Evolutionary conservation across 2,888 invertebrate species (phyloP).

Genomic region (Eupithecia subumbrata): DNA sequence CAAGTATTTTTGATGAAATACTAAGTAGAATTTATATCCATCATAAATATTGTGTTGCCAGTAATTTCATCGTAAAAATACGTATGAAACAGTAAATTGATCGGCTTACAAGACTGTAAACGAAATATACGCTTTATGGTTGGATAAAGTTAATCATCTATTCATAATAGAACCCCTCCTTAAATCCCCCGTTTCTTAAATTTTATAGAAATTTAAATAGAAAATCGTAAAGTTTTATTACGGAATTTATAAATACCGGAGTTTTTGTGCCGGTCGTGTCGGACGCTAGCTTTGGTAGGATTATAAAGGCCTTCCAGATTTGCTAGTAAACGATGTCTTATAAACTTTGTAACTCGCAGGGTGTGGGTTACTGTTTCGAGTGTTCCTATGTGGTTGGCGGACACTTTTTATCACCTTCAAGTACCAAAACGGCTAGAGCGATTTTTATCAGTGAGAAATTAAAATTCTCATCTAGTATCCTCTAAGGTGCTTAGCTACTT

Average conservation of each 20-base stretch:
- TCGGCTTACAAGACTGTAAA: slow-evolving; percentile 50
- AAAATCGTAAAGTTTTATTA: slow-evolving; percentile 71
- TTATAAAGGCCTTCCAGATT: slow-evolving; percentile 51
- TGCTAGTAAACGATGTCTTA: background rate
- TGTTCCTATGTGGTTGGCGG: too few relatives aligned
- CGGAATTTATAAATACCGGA: slow-evolving; percentile 43
- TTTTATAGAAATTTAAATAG: slow-evolving; percentile 67
- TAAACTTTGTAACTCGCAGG: background rate
- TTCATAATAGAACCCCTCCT: slow-evolving; percentile 52
- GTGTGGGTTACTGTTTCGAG: too few relatives aligned
- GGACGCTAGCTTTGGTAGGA: slow-evolving; percentile 55
- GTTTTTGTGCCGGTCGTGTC: slow-evolving; percentile 58
- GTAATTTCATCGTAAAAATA: slow-evolving; percentile 47
- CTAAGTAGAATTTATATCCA: slow-evolving; percentile 44
- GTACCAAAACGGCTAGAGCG: too few relatives aligned
- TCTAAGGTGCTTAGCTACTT: too few relatives aligned
- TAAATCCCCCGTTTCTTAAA: slow-evolving; percentile 56
- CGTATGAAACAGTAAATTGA: slow-evolving; percentile 51
- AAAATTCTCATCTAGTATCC: too few relatives aligned
- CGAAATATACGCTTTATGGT: slow-evolving; percentile 58
- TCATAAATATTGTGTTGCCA: slow-evolving; percentile 50
- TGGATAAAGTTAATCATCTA: slow-evolving; percentile 62
- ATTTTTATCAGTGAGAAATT: too few relatives aligned
- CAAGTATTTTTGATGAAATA: slow-evolving; percentile 39
- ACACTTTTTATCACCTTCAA: too few relatives aligned